phyloP scores from a whole-genome alignment of 2,113 vertebrate species.

The Polypterus senegalus region DNA sequence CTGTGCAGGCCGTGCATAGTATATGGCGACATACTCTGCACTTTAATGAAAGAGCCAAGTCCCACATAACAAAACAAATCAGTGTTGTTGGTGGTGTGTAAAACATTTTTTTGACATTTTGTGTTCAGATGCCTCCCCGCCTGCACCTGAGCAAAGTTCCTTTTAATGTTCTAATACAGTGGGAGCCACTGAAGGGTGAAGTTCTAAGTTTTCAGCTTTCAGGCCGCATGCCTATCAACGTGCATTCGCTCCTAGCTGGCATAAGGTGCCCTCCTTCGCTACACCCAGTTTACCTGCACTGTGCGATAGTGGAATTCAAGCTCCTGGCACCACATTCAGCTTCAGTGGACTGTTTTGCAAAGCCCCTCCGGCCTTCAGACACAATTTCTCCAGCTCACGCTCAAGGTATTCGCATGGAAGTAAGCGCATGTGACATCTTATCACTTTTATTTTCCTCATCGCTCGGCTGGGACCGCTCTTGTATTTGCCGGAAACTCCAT shows the following conservation, averaged over 20 bases:
- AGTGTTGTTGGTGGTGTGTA: too few relatives aligned
- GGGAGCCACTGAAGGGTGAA: too few relatives aligned
- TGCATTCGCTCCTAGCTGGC: not conserved
- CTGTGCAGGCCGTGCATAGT: too few relatives aligned
- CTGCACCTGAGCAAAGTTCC: too few relatives aligned
- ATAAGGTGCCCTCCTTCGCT: not conserved
- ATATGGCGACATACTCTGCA: too few relatives aligned
- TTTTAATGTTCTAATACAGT: too few relatives aligned
- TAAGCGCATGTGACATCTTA: constrained; percentile 3
- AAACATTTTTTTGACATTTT: too few relatives aligned
- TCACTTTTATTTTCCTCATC: constrained; percentile 3
- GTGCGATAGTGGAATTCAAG: not conserved
- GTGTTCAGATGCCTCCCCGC: too few relatives aligned
- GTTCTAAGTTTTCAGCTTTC: too few relatives aligned
- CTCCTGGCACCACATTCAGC: not conserved
- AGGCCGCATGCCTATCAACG: too few relatives aligned
- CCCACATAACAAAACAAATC: too few relatives aligned
- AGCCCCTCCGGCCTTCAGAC: not conserved
- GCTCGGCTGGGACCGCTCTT: not conserved
- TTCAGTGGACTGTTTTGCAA: not conserved
- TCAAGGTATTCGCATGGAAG: constrained; percentile 1
- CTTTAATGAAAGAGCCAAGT: too few relatives aligned
- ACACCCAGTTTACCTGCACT: not conserved
- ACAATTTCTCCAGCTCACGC: not conserved
- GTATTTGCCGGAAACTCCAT: not conserved